Evolutionary conservation across 2,113 vertebrate species (phyloP).

Genomic region (Prionailurus viverrinus): DNA sequence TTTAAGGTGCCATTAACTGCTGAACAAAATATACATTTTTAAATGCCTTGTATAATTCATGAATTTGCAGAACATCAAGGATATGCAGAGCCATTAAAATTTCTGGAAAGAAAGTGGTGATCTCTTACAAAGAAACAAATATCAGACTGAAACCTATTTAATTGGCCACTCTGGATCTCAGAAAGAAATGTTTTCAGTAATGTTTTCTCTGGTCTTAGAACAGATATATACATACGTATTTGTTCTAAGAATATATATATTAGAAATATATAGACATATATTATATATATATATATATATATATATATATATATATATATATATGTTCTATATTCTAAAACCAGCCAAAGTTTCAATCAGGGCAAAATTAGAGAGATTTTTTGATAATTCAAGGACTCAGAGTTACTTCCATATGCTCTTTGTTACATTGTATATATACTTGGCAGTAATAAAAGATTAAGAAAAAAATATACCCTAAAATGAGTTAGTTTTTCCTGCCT

Average conservation of each 20-base stretch:
- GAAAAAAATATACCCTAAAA: background rate
- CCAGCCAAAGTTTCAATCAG: background rate
- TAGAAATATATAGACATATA: background rate
- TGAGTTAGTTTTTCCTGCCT: background rate
- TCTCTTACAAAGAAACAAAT: background rate
- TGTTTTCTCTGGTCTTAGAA: background rate
- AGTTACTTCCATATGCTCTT: background rate
- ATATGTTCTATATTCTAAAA: constrained; percentile 51
- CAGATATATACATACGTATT: background rate
- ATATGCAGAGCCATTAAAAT: background rate
- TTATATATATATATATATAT: background rate
- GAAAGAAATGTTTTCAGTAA: constrained; percentile 24
- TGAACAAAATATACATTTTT: background rate
- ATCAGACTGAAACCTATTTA: background rate
- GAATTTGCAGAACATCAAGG: background rate
- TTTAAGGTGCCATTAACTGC: background rate
- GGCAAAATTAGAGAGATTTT: background rate
- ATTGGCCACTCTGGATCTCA: background rate
- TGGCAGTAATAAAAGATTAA: background rate
- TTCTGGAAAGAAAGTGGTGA: background rate
- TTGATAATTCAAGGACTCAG: background rate
- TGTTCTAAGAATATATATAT: background rate
- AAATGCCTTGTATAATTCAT: background rate
- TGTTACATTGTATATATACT: background rate
- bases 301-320: background rate